phyloP scores from a whole-genome alignment of 2,888 invertebrate genomes.

The Oeneis ivallda region DNA sequence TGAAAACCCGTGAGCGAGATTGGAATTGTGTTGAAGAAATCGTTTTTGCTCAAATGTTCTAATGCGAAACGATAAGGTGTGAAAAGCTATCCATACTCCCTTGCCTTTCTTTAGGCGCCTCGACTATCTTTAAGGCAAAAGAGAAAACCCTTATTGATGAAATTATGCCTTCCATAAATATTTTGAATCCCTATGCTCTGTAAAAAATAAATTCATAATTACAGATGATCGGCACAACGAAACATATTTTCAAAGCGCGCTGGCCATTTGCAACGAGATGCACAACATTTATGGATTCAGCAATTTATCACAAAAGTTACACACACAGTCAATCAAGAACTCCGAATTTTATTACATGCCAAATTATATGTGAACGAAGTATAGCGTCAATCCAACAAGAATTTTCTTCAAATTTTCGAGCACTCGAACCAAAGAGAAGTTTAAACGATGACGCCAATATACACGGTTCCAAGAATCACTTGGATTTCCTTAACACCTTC shows the following conservation, averaged over 20 bases:
- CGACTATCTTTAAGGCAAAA: no score
- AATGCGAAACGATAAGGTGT: no score
- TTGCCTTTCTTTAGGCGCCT: no score
- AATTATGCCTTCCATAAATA: no score
- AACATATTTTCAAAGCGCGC: conserved; percentile 46
- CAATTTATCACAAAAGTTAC: conserved; percentile 2
- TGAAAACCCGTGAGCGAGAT: no score
- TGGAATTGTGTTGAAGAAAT: no score
- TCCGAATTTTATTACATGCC: conserved; percentile 26
- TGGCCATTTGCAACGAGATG: conserved; percentile 40
- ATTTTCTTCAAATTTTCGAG: conserved; percentile 45
- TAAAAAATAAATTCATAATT: not conserved
- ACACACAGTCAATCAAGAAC: not conserved
- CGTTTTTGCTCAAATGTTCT: no score
- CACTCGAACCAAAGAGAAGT: conserved; percentile 21
- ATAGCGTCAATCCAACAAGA: conserved; percentile 31
- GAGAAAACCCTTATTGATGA: no score
- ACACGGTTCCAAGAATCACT: conserved; percentile 44
- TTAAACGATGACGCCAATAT: conserved; percentile 28
- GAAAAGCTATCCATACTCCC: no score
- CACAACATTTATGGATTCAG: conserved; percentile 19
- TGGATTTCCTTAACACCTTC: conserved; percentile 49
- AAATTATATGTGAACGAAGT: conserved; percentile 30
- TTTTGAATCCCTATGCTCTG: no score
- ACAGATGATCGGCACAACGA: conserved; percentile 59